Evolutionary conservation across 2,797 vertebrate genomes (phyloP).

Genomic region (Huso huso): DNA sequence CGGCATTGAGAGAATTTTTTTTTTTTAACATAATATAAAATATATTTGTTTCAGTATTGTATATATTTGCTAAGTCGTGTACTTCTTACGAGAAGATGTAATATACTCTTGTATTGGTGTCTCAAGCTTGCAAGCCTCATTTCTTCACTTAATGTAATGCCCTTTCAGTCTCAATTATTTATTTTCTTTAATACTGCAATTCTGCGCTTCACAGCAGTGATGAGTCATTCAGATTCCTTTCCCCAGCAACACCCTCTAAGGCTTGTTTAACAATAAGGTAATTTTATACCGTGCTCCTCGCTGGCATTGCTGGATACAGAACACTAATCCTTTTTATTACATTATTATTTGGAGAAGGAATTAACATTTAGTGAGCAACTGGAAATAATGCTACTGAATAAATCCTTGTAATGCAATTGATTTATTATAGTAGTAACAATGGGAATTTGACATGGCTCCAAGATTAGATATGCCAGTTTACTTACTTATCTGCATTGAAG

Average conservation of each 20-base stretch:
- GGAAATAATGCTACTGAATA: conserved; percentile 5
- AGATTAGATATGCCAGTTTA: too few species aligned
- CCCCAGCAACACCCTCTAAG: conserved; percentile 22
- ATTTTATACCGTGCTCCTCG: conserved; percentile 38
- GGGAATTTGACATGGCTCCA: too few species aligned
- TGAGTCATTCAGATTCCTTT: conserved; percentile 55
- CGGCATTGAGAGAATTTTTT: too few species aligned
- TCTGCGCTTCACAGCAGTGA: conserved; percentile 35
- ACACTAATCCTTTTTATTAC: conserved; percentile 39
- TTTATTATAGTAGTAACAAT: background rate
- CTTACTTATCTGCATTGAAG: too few species aligned
- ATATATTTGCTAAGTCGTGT: too few species aligned
- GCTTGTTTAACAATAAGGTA: conserved; percentile 46
- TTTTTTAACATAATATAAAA: too few species aligned
- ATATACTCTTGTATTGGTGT: conserved; percentile 8
- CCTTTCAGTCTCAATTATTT: conserved; percentile 56
- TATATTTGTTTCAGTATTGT: too few species aligned
- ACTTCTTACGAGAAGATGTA: background rate
- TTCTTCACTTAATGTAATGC: conserved; percentile 52
- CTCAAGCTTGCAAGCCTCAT: conserved; percentile 46
- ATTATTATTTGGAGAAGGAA: conserved; percentile 33
- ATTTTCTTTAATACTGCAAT: conserved; percentile 62
- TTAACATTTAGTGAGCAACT: conserved; percentile 25
- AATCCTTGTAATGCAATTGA: background rate
- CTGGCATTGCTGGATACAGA: background rate